Base-by-base conservation (phyloP, 1,140 invertebrate genomes). In the Temnothorax longispinosus region DNA sequence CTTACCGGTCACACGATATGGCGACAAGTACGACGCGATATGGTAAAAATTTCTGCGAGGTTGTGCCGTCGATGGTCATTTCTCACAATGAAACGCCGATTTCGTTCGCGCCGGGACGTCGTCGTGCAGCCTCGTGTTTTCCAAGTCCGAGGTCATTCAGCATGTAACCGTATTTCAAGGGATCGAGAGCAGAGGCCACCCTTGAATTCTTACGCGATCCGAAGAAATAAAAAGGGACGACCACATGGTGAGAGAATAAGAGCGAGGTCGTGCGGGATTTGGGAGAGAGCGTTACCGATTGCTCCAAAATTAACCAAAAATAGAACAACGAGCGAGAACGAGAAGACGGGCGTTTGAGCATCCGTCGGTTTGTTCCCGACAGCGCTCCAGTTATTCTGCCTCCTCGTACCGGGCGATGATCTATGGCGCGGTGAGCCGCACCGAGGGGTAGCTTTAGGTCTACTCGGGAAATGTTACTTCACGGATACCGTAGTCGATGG, bases 131-230 rank as follows among this genome's bases (percentile, higher is more conserved):
- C 85, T 67, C 38, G 41, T 69, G 41, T 69, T 69, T 69, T 67
- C 38, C 47, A 21, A 62, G 69, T 58, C 52, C 56, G 69, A 90
- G 87, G 75, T 86, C 89, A 52, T 44, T 62, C 71, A 13, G 87
- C 58, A 71, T 78, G 78, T 76, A 88, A 80, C 87, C 84, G 67
- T 88, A 90, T 90, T 91, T 91, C 67, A 90, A 69, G 62, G 58
- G 32, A 86, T 90, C 74, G 90, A 72, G 90, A 72, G 5, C 41
- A 27, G 56, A 58, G 65, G 77, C 62, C n/a, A n/a, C 35, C 35
- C 38, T 35, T 11, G 21, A 21, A 32, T 35, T 69, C 78, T 69
- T 58, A 38, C 52, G 41, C 65, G 27, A 74, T 1, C 15, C 60
- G n/a, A 21, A 18, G n/a, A 41, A 15, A 56, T 8, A 64, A n/a